Base-by-base conservation (phyloP, 2,113 vertebrate genomes). In the Egretta garzetta region DNA sequence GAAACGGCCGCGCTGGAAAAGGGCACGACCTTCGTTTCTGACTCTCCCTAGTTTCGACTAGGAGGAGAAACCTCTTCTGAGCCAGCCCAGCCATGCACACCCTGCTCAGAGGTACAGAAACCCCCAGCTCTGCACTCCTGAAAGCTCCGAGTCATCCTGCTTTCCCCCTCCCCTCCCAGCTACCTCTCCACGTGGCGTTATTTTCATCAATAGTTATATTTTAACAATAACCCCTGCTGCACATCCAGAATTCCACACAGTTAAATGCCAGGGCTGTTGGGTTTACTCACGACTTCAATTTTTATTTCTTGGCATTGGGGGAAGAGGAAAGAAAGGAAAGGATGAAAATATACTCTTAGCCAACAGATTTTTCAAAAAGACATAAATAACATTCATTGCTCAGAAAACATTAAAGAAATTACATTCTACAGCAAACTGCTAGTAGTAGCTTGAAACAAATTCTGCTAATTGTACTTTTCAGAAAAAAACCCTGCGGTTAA, bases 401-500 rank as follows among this genome's bases (percentile, higher is more conserved):
- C 66, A 53, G 56, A 92, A 94, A 90, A 73, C 72, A 76, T 80
- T 86, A 95, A 91, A 91, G 88, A 95, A 94, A 95, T 94, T 86
- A 84, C 50, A 73, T 60, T 79, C 81, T 39, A 49, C 53, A 83
- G 75, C 66, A 94, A 90, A 86, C 59, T 81, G 66, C 53, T 90
- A 47, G 74, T 23, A 81, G 53, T 59, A 89, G 50, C 90, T 90
- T 87, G 80, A 94, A 93, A 94, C 47, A 88, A 94, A 90, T 94
- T 71, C 67, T 72, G 72, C 85, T 95, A 96, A 96, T 92, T 96
- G 87, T 67, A 89, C 66, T 96, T 92, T 26, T 88, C 89, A 93
- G 66, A 47, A 86, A 81, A 80, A 94, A 76, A 21, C 47, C 33
- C 66, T 68, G 72, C 4, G 1, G 93, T 72, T 92, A 72, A 53